Base-by-base conservation (phyloP, 2,888 invertebrate genomes). In the Eupithecia exiguata region DNA sequence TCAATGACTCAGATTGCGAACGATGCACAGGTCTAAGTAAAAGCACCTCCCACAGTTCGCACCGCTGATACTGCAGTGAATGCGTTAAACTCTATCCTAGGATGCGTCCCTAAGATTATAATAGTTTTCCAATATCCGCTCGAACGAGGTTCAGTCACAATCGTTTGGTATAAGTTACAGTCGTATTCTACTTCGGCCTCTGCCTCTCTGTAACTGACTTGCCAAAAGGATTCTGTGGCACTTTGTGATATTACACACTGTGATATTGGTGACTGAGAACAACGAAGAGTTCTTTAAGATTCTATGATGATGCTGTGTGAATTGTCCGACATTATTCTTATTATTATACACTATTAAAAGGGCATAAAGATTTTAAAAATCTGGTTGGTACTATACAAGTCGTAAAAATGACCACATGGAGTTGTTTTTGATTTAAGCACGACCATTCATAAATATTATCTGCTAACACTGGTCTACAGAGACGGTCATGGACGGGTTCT, bases 111-210 rank as follows among this genome's bases (percentile, higher is more conserved):
- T 53, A 25, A 58, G 49, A 62, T 63, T n/a, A 71, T 74, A 71
- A 71, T 71, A 71, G 49, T 71, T 74, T 69, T 61, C 71, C 74
- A 61, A 74, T 74, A 71, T 74, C 71, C 66, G 69, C 30, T n/a
- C 38, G 35, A 62, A 62, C 35, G 35, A 62, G 18, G 35, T 35
- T 18, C n/a, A n/a, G n/a, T n/a, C 35, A 62, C 12, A 35, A 30
- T 10, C 62, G 62, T 62, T 62, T 18, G 30, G 18, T 9, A 35
- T 62, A 62, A 62, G 16, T 58, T 58, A 58, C 58, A 58, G 25
- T 25, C 9, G 25, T 12, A 58, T 25, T 25, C 25, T 58, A 58
- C 21, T 46, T 58, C 25, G 25, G 58, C 21, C 25, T 21, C 25
- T 25, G 25, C 58, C 25, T 14, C 14, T 58, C 58, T 58, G 25